phyloP scores from a whole-genome alignment of 2,888 invertebrate species.

The Folsomia manolachei region DNA sequence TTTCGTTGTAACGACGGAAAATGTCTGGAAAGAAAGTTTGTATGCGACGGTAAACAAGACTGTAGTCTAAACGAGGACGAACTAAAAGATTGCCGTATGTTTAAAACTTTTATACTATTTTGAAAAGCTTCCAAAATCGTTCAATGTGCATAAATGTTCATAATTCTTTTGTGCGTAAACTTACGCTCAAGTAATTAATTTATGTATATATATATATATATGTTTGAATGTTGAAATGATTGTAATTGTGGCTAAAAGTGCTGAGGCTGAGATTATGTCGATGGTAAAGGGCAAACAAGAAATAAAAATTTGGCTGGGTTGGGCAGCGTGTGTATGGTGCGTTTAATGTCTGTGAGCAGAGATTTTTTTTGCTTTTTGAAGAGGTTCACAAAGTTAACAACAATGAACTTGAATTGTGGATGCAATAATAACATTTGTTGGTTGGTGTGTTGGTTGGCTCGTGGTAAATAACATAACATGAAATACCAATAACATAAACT shows the following conservation, averaged over 20 bases:
- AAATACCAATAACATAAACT: too few relatives aligned
- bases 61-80: constrained; percentile 46
- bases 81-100: constrained; percentile 19
- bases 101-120: constrained; percentile 19
- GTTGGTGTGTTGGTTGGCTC: background rate
- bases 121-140: background rate
- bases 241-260: too few relatives aligned
- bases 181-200: background rate
- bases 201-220: too few relatives aligned
- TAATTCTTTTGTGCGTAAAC: background rate
- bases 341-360: background rate
- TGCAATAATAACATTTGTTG: background rate
- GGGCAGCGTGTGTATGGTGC: background rate
- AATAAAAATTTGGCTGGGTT: too few relatives aligned
- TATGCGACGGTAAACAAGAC: constrained; percentile 51
- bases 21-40: constrained; percentile 50
- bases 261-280: too few relatives aligned
- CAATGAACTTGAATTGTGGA: background rate
- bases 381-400: background rate
- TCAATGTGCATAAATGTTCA: background rate
- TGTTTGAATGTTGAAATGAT: background rate
- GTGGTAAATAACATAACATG: background rate
- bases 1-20: constrained; percentile 51
- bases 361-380: background rate
- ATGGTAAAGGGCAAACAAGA: background rate